Base-by-base conservation (phyloP, 2,888 invertebrate species). In the Automeris io region DNA sequence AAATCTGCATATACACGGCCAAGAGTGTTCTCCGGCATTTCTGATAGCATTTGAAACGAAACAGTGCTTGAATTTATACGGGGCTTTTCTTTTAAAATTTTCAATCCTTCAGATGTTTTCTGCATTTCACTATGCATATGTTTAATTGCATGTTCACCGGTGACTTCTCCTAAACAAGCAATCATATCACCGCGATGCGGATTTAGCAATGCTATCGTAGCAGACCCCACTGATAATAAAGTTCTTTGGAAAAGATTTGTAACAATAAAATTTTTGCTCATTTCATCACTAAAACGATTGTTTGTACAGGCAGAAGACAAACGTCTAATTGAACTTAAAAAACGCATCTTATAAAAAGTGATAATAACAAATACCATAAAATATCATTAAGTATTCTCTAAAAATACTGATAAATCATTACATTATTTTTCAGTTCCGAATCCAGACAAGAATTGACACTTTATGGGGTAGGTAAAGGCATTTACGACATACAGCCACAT, bases 91-190 rank as follows among this genome's bases (percentile, higher is more conserved):
- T 82, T 76, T 39, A 93, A 77, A 61, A 99, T 94, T 51, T 91
- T 87, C 12, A 75, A 71, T 1, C 98, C 98, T 78, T 96, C 96
- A 2, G 88, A 70, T 39, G 92, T 92, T 32, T 87, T 78, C 46
- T 90, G 74, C 97, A 99, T 97, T 68, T 90, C 89, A 26, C 86
- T 70, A 37, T 90, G 86, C 79, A 98, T 94, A 55, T 90, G 88
- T 45, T 85, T 83, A 3, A 97, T 83, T 2, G 97, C 94, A 32
- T 67, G 69, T 47, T 87, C 83, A 2, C 92, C 97, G 6, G 97
- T 96, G 0, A 96, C 94, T 85, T 99, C 98, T 1, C 97, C 97
- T 52, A 98, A 88, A 49, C 96, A 95, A 13, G 98, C 97, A 51
- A 99, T 95, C 95, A 97, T 96, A 68, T 99, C 98, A 11, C 91